Evolutionary conservation across 1,140 invertebrate species (phyloP), one percentile per base, ranked within the genome.

Genomic region (Oppia nitens): DNA sequence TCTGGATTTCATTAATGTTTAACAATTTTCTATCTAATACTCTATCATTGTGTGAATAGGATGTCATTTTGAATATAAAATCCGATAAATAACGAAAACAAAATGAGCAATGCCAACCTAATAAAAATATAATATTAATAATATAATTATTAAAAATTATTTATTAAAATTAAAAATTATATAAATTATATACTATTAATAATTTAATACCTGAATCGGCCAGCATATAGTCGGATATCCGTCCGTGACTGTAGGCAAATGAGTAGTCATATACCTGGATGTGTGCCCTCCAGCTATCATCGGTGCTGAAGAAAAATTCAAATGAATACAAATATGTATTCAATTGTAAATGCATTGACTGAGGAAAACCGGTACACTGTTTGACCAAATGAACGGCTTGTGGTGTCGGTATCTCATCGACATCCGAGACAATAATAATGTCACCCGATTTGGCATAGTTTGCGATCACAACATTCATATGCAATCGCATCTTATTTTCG

Each of bases 81-180:
- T 57, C 56, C 25, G 2, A 17, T 9, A 57, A 3, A 14, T 52
- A 17, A 17, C 56, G 40, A 49, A 57, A 57, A 24, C 56, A 57
- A n/a, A 57, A 57, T n/a, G 56, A 49, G 48, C 56, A 57, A 52
- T 57, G 56, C 56, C 56, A 57, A 4, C 56, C 55, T 50, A 1
- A 23, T 51, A 23, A 14, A 3, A 53, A 27, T 29, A 28, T 23
- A 28, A 53, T 11, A 53, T n/a, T n/a, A n/a, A n/a, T n/a, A n/a
- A n/a, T n/a, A n/a, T n/a, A n/a, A n/a, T n/a, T n/a, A n/a, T n/a
- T n/a, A n/a, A n/a, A n/a, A n/a, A n/a, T n/a, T n/a, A n/a, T n/a
- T n/a, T n/a, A n/a, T n/a, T n/a, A n/a, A n/a, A n/a, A n/a, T n/a
- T n/a, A n/a, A n/a, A n/a, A n/a, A n/a, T n/a, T n/a, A n/a, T n/a